These are phyloP conservation scores for Acleris literana DNA, from an alignment of 2,888 invertebrate species.

Conservation along the genomic window DNA sequence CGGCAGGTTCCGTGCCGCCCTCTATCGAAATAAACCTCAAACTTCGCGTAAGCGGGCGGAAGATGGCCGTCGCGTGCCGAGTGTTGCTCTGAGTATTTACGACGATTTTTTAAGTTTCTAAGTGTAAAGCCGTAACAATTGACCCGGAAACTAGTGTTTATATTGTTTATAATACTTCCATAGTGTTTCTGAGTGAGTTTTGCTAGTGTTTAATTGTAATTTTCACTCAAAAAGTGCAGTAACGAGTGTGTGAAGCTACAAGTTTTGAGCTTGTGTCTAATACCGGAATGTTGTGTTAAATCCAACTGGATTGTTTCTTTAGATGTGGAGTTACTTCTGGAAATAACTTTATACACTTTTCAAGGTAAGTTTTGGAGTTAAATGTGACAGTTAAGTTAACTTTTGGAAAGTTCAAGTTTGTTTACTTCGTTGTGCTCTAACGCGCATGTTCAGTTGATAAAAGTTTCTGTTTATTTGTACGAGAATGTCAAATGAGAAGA, in stretches of 20 bases:
- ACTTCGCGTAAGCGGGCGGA: slow-evolving; percentile 76
- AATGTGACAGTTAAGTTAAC: slow-evolving; percentile 50
- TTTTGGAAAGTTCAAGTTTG: slow-evolving; percentile 69
- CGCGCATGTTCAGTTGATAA: slow-evolving; percentile 70
- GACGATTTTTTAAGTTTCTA: slow-evolving; percentile 73
- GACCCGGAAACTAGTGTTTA: slow-evolving; percentile 55
- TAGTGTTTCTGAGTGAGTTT: slow-evolving; percentile 53
- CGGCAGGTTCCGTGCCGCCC: slow-evolving; percentile 47
- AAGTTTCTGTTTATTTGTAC: slow-evolving; percentile 45
- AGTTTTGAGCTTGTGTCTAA: slow-evolving; percentile 73
- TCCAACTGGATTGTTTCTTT: slow-evolving; percentile 73
- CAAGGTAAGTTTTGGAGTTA: slow-evolving; percentile 61
- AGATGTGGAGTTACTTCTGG: slow-evolving; percentile 59
- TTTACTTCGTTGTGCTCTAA: slow-evolving; percentile 66
- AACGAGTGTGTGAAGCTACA: slow-evolving; percentile 70
- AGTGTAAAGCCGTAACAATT: slow-evolving; percentile 52
- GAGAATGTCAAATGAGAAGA: slow-evolving; percentile 23
- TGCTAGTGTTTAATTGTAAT: slow-evolving; percentile 54
- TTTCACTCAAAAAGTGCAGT: slow-evolving; percentile 73
- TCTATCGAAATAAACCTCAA: slow-evolving; percentile 67
- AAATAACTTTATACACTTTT: slow-evolving; percentile 52
- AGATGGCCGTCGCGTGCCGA: slow-evolving; percentile 81
- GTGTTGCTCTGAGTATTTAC: slow-evolving; percentile 78
- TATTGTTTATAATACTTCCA: slow-evolving; percentile 48
- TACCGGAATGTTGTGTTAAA: slow-evolving; percentile 76